A percentile compares a stretch with the other conserved stretches of the same genome.
Evolutionary conservation across 2,888 invertebrate genomes (phyloP).

Genomic region (Rhodophaea formosa): DNA sequence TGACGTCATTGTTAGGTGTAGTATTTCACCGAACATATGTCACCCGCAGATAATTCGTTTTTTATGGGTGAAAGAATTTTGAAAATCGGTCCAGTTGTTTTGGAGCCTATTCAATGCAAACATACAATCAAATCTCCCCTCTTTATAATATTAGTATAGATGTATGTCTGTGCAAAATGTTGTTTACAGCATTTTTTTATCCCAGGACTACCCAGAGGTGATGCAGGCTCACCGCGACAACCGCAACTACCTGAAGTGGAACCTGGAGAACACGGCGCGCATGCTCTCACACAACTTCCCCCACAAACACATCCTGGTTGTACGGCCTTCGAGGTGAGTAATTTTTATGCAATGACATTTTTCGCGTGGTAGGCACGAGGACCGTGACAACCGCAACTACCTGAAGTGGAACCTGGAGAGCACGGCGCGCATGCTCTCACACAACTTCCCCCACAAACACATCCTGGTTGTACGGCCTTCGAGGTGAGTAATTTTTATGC

Average conservation of each 20-base stretch:
- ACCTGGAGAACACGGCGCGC: slow-evolving; percentile 88
- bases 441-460: slow-evolving; percentile 86
- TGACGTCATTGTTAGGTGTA: too few species aligned
- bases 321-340: slow-evolving; percentile 86
- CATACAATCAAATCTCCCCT: too few species aligned
- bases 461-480: slow-evolving; percentile 87
- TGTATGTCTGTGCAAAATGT: too few species aligned
- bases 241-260: slow-evolving; percentile 88
- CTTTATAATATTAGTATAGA: too few species aligned
- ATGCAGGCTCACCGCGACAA: slow-evolving; percentile 90
- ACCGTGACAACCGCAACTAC: slow-evolving; percentile 88
- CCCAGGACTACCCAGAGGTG: slow-evolving; percentile 90
- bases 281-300: slow-evolving; percentile 86
- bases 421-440: slow-evolving; percentile 85
- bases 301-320: slow-evolving; percentile 85
- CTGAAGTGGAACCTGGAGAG: slow-evolving; percentile 91
- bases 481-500: slow-evolving; percentile 73
- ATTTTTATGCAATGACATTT: too few species aligned
- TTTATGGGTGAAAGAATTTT: too few species aligned
- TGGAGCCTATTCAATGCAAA: too few species aligned
- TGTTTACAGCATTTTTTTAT: neutral
- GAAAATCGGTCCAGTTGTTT: too few species aligned
- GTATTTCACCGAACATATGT: too few species aligned
- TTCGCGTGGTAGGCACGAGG: too few species aligned
- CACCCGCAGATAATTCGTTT: too few species aligned